Conservation (phyloP, 2,888 invertebrate genomes). For the Ectemnius cavifrons region DNA sequence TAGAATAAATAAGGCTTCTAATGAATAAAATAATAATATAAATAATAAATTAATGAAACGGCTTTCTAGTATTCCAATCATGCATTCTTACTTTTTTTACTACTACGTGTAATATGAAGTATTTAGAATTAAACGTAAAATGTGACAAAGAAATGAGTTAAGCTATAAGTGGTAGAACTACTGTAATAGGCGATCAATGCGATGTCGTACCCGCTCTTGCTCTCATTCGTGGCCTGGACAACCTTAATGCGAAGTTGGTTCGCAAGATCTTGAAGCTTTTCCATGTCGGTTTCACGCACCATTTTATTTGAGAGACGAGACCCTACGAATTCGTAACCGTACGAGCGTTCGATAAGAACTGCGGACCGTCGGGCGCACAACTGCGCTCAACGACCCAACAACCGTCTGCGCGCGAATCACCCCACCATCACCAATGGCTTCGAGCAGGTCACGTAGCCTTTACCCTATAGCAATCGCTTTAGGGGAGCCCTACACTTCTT, state of each 20-base stretch:
- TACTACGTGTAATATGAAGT: not conserved
- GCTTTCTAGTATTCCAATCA: too few species aligned
- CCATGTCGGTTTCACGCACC: slow-evolving; percentile 67
- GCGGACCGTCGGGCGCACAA: slow-evolving; percentile 36
- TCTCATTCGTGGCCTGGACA: slow-evolving; percentile 82
- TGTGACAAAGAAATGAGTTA: not conserved
- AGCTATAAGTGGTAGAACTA: too few species aligned
- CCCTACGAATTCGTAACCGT: slow-evolving; percentile 12
- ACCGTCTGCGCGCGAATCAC: slow-evolving; percentile 53
- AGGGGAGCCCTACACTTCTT: too few species aligned
- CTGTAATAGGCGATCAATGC: too few species aligned
- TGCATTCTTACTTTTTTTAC: too few species aligned
- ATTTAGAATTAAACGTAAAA: not conserved
- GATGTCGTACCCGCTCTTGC: slow-evolving; percentile 82
- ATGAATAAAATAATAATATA: too few species aligned
- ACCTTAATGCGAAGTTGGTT: slow-evolving; percentile 83
- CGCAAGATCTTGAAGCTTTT: slow-evolving; percentile 81
- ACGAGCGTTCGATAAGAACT: slow-evolving; percentile 65
- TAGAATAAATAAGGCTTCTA: too few species aligned
- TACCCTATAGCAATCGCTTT: not conserved
- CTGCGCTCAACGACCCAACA: slow-evolving; percentile 32
- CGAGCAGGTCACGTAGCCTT: slow-evolving; percentile 20
- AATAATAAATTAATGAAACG: too few species aligned
- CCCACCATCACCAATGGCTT: slow-evolving; percentile 31
- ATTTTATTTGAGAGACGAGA: slow-evolving; percentile 46